Base-by-base conservation (phyloP, 2,797 vertebrate genomes). In the Cynopterus sphinx region DNA sequence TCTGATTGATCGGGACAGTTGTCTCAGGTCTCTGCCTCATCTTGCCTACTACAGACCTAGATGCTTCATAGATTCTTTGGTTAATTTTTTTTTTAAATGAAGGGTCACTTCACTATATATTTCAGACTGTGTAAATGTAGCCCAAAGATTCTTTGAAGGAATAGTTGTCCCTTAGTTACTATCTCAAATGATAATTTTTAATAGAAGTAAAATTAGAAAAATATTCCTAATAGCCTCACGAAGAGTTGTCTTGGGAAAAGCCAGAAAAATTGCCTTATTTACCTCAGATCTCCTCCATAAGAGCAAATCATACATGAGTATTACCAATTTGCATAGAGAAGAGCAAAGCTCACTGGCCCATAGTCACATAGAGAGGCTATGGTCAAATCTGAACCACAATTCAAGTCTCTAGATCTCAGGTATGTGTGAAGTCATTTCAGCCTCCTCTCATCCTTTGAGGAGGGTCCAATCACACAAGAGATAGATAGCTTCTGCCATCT, bases 1-100 rank as follows among this genome's bases (percentile, higher is more conserved):
- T 63, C 95, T 93, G 96, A 96, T 3, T 81, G 95, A 96, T 75
- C 10, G 19, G 67, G 77, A 82, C 92, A 91, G 84, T 74, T 96
- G 97, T 90, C 55, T 33, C 19, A 2, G 57, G 28, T 55, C 84
- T 63, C 79, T 78, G 90, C 87, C 77, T 83, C 28, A 6, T 96
- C 94, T 85, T 93, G 94, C 36, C 91, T 39, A 19, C 15, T 8
- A 24, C 6, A 39, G 51, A 88, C 77, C 87, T 63, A 15, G 10
- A 24, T 83, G 36, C 63, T 88, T 51, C 75, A 59, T 22, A 61
- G 65, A 87, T 53, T 16, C 55, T 88, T 82, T 43, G 19, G 79
- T 59, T 88, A 49, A 53, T 71, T 49, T 51, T 12, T 4, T 71
- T 59, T 70, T 10, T 15, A 19, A 39, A 43, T 22, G 16, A 51